These are phyloP conservation scores for Xylocopa sonorina DNA, from an alignment of 1,140 invertebrate genomes.

Conservation along the genomic window DNA sequence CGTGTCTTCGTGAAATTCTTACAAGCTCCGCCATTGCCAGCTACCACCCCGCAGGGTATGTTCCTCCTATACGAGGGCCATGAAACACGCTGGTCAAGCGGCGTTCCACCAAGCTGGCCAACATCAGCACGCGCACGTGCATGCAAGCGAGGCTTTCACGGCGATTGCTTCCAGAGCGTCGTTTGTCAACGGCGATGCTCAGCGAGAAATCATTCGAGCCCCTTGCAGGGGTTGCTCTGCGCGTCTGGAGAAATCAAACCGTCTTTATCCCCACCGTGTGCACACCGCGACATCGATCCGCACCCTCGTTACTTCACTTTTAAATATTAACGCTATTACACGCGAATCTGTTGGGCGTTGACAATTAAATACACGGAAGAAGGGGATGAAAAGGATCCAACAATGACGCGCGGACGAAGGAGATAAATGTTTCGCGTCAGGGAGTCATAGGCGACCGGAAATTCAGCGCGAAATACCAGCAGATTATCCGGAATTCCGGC, in stretches of 20 bases:
- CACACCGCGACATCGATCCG: neutral
- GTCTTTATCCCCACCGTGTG: neutral
- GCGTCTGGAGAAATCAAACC: constrained; percentile 21
- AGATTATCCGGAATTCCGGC: constrained; percentile 11
- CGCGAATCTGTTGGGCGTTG: too few relatives aligned
- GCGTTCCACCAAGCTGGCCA: constrained; percentile 17
- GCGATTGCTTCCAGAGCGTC: constrained; percentile 71
- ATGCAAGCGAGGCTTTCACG: constrained; percentile 68
- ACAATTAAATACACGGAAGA: too few relatives aligned
- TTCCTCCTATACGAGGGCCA: neutral
- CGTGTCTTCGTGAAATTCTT: constrained; percentile 4
- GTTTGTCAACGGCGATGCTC: constrained; percentile 64
- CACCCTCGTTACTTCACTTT: too few relatives aligned
- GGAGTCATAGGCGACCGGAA: neutral
- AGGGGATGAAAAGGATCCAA: too few relatives aligned
- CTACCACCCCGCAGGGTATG: neutral
- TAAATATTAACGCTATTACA: too few relatives aligned
- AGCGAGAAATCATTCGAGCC: constrained; percentile 67
- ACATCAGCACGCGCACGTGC: constrained; percentile 33
- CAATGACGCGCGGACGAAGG: too few relatives aligned
- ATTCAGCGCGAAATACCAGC: neutral
- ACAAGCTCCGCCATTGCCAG: neutral
- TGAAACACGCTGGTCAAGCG: constrained; percentile 10
- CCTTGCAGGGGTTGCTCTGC: neutral
- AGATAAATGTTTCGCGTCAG: neutral